Conservation (phyloP, 2,113 vertebrate genomes). For the Cynocephalus volans region DNA sequence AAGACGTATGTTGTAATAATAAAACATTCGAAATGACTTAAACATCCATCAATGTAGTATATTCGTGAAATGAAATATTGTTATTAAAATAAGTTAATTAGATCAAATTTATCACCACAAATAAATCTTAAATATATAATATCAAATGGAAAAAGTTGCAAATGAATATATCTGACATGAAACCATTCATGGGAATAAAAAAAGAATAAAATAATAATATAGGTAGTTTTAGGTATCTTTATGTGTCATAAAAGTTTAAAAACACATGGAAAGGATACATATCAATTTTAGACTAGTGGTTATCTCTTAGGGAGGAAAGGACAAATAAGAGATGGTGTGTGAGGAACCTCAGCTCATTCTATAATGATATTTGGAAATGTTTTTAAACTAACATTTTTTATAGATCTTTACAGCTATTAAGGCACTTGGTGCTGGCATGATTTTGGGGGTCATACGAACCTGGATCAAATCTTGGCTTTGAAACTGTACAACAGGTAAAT, state of each 20-base stretch:
- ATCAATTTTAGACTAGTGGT: too few species aligned
- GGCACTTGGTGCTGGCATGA: not conserved
- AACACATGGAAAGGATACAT: too few species aligned
- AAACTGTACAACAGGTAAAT: not conserved
- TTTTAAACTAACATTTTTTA: not conserved
- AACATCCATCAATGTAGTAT: too few species aligned
- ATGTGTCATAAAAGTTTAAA: too few species aligned
- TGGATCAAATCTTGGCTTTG: not conserved
- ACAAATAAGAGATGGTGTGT: too few species aligned
- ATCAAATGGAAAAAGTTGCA: not conserved
- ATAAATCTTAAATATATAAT: slow-evolving; percentile 1
- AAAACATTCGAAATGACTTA: not conserved
- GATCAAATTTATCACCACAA: not conserved
- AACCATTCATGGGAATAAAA: not conserved
- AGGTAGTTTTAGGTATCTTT: too few species aligned
- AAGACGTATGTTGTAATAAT: not conserved
- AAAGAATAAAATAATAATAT: too few species aligned
- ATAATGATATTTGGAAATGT: too few species aligned
- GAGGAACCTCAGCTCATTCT: too few species aligned
- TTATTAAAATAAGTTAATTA: not conserved
- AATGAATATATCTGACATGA: not conserved
- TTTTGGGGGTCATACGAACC: not conserved
- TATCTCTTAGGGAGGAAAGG: not conserved
- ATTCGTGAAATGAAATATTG: not conserved
- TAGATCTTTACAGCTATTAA: not conserved